Conservation (phyloP, 2,113 vertebrate genomes). For the Apteryx mantelli region DNA sequence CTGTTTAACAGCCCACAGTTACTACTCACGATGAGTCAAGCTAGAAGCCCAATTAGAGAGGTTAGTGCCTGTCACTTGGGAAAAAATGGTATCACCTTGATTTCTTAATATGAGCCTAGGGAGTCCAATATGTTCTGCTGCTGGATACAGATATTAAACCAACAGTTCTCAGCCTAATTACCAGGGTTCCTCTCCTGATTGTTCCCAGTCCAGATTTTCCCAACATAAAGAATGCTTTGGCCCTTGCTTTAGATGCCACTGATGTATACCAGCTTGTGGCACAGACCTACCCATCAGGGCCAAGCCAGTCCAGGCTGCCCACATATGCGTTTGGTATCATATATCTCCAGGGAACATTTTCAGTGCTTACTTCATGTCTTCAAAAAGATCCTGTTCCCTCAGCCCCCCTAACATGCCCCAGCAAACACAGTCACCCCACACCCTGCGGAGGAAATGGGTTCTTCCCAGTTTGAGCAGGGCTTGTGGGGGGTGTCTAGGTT, state of each 20-base stretch:
- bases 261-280: too few relatives aligned
- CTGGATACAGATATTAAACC: neutral
- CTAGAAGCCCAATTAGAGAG: neutral
- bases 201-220: neutral
- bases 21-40: neutral
- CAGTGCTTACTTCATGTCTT: neutral
- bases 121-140: neutral
- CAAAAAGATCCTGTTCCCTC: neutral
- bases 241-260: neutral
- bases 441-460: fast-evolving
- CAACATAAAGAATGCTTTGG: neutral
- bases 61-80: neutral
- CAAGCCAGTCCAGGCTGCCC: neutral
- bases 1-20: neutral
- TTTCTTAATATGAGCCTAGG: neutral
- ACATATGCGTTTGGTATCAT: neutral
- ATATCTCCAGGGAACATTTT: neutral
- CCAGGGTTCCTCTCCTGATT: neutral
- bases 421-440: neutral
- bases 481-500: neutral
- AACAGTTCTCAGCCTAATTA: neutral
- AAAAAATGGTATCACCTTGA: neutral
- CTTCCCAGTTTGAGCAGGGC: neutral
- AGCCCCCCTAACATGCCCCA: fast-evolving
- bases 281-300: too few relatives aligned